Percentiles rank a stretch among this genome's conserved stretches.
Evolutionary conservation across 2,797 vertebrate genomes (phyloP).

Genomic region (Leucoraja ocellata): DNA sequence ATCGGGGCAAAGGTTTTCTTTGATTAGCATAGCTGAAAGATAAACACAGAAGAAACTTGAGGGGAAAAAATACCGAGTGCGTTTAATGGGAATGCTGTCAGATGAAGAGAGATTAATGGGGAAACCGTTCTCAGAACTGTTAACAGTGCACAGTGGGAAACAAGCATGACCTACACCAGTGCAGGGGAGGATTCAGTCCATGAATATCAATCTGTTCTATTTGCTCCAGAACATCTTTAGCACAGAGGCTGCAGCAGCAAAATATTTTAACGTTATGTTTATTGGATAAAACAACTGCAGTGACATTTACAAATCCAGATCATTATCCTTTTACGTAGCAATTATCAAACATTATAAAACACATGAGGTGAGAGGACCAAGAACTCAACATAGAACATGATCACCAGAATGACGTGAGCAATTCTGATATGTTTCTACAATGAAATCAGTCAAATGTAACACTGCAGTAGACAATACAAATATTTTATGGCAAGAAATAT

Average conservation of each 20-base stretch:
- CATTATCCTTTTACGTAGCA: background rate
- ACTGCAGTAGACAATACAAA: background rate
- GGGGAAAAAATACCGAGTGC: background rate
- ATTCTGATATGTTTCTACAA: background rate
- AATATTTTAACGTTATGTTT: background rate
- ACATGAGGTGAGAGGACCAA: background rate
- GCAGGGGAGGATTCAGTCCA: background rate
- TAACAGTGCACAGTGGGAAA: constrained; percentile 12
- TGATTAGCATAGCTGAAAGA: background rate
- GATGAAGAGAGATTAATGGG: constrained; percentile 7
- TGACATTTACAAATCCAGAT: background rate
- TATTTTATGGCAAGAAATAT: background rate
- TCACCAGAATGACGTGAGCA: background rate
- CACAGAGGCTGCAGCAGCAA: constrained; percentile 2
- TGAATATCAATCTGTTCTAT: constrained; percentile 22
- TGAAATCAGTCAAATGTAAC: background rate
- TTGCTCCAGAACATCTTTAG: constrained; percentile 2
- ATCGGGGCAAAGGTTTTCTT: background rate
- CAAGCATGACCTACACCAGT: background rate
- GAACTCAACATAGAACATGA: background rate
- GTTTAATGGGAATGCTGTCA: constrained; percentile 21
- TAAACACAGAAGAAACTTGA: background rate
- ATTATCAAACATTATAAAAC: background rate
- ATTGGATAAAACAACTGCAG: background rate
- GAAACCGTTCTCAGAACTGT: constrained; percentile 6